A percentile compares a stretch with the other conserved stretches of the same genome.
Evolutionary conservation across 2,797 vertebrate species (phyloP).

Genomic region (Netta rufina): DNA sequence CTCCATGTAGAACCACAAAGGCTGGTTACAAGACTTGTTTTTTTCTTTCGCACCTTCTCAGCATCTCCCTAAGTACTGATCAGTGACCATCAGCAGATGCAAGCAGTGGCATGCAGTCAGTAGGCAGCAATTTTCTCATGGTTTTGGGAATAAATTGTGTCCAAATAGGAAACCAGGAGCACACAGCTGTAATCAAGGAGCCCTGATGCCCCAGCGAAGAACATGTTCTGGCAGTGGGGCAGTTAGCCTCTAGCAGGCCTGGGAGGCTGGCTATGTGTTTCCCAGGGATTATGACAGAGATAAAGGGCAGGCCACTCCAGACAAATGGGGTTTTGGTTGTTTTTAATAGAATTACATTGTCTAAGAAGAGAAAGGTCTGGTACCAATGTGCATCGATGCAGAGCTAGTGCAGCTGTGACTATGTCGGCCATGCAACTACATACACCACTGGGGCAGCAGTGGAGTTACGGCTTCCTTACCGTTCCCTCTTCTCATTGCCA

Average conservation of each 20-base stretch:
- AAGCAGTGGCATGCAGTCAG: neutral
- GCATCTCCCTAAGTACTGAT: neutral
- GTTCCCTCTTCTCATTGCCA: neutral
- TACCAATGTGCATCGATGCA: neutral
- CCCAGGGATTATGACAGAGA: neutral
- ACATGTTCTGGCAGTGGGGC: fast-evolving
- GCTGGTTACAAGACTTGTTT: neutral
- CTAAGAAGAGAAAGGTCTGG: neutral
- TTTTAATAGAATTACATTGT: neutral
- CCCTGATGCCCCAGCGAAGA: neutral
- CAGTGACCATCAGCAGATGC: neutral
- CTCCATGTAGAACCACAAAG: neutral
- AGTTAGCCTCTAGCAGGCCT: neutral
- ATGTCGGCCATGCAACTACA: neutral
- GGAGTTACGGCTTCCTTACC: neutral
- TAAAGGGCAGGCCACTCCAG: neutral
- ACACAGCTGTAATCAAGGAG: neutral
- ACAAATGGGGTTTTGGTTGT: neutral
- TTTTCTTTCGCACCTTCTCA: neutral
- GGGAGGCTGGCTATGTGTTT: neutral
- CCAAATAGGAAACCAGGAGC: neutral
- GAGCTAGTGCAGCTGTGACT: neutral
- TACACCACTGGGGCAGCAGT: fast-evolving
- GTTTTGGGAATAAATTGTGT: neutral
- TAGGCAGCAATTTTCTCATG: neutral